Evolutionary conservation across 2,888 invertebrate genomes (phyloP), one percentile per base, ranked within the genome.

Genomic region (Agrotis exclamationis): DNA sequence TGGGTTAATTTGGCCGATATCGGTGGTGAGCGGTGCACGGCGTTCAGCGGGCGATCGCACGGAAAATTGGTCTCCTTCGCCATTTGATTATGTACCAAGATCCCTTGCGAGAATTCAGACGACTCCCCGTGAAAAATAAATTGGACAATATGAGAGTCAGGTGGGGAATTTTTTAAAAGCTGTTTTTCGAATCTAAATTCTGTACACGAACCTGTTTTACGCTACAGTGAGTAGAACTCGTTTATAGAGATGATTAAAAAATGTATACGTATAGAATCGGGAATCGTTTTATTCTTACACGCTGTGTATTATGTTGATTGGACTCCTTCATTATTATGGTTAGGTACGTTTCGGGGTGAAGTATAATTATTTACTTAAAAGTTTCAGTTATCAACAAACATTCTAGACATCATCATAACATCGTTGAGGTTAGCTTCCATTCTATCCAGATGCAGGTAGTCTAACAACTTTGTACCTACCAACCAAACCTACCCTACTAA

Each of bases 81-180:
- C 89, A 92, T 94, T 93, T 89, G 92, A 94, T 95, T 95, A 95
- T 90, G 94, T 91, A 89, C 92, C 91, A 94, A 94, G 92, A 94
- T 95, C 90, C 92, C 92, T 84, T 92, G 92, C 88, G 87, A 87
- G 86, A 77, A 79, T 74, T 78, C 78, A 79, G 80, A 79, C 82
- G 85, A 86, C 79, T 85, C 86, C 76, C 82, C 84, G 83, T 87
- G 85, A 88, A 88, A 91, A 90, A 90, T 92, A 91, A 93, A 93
- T 91, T 91, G 91, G 88, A 90, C 90, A 89, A 92, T 89, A 86
- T 80, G 71, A 74, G 74, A 85, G 78, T 78, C 70, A 84, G 76
- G 80, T 85, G 75, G 69, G 68, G 77, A 67, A 65, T 75, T 84
- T 83, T 82, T 74, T 72, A 62, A 82, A 58, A 77, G 76, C 68